A percentile compares a stretch with the other conserved stretches of the same genome.
Evolutionary conservation across 2,797 vertebrate genomes (phyloP).

Genomic region (Falco columbarius): DNA sequence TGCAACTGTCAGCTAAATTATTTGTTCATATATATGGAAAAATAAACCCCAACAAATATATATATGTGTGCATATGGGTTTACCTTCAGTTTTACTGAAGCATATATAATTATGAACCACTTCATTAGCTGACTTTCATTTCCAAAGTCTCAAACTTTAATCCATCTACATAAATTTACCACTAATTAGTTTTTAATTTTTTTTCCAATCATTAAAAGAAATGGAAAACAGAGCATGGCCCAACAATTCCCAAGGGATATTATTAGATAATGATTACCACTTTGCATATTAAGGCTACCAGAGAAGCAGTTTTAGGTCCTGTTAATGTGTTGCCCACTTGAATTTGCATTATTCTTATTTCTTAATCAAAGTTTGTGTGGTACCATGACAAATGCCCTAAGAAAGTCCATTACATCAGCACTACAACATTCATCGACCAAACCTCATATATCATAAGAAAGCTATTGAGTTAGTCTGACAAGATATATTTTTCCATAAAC

Average conservation of each 20-base stretch:
- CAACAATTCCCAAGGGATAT: not conserved
- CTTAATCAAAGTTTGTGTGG: conserved; percentile 16
- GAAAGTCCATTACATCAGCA: conserved; percentile 49
- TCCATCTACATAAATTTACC: not conserved
- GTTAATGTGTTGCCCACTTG: not conserved
- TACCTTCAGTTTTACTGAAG: not conserved
- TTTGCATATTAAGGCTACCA: conserved; percentile 6
- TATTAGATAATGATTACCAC: not conserved
- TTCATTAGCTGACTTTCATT: not conserved
- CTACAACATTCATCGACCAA: not conserved
- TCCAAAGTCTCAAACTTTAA: not conserved
- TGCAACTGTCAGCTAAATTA: not conserved
- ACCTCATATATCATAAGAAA: not conserved
- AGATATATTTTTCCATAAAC: conserved; percentile 46
- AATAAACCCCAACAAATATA: not conserved
- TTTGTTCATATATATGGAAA: not conserved
- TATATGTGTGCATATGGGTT: not conserved
- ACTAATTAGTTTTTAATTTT: not conserved
- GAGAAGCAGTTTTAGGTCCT: not conserved
- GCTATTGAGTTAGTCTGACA: conserved; percentile 32
- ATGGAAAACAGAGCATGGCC: not conserved
- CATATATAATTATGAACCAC: not conserved
- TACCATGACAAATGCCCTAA: conserved; percentile 31
- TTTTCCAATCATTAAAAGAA: not conserved
- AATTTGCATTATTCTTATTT: not conserved